These are phyloP conservation scores for Scomberomorus guttatus DNA, from an alignment of 2,797 vertebrate species.

Conservation along the genomic window DNA sequence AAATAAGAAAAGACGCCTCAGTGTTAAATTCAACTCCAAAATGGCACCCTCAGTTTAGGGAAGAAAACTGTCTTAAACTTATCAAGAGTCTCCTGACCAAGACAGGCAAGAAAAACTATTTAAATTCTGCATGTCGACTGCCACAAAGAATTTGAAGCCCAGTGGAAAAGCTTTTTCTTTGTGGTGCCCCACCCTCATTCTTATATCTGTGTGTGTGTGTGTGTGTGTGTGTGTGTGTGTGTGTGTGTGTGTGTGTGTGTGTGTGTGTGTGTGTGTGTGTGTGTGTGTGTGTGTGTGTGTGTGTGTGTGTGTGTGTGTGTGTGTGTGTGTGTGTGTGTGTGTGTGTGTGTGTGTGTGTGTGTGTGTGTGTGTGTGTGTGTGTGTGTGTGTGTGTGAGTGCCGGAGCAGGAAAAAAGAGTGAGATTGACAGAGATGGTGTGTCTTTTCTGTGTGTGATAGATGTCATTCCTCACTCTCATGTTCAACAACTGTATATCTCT, in stretches of 20 bases:
- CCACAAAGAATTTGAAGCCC: slow-evolving; percentile 2
- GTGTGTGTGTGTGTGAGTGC: neutral
- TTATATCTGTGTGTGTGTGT: slow-evolving; percentile 3
- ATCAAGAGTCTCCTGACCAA: neutral
- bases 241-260: neutral
- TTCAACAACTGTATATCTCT: slow-evolving; percentile 25
- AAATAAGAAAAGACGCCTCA: neutral
- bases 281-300: slow-evolving; percentile 12
- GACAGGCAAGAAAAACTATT: neutral
- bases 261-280: neutral
- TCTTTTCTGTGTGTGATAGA: neutral
- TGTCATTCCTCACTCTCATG: slow-evolving; percentile 38
- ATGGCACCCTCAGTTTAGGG: neutral
- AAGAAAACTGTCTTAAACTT: neutral
- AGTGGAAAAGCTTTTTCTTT: slow-evolving; percentile 17
- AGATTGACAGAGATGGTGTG: neutral
- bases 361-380: slow-evolving; percentile 9
- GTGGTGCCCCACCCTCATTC: slow-evolving; percentile 26
- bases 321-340: neutral
- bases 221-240: slow-evolving; percentile 14
- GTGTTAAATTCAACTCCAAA: too few relatives aligned
- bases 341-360: slow-evolving; percentile 15
- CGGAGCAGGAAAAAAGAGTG: slow-evolving; percentile 5
- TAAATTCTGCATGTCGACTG: neutral
- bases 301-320: slow-evolving; percentile 13